Evolutionary conservation across 2,888 invertebrate species (phyloP), one percentile per base, ranked within the genome.

Genomic region (Spodoptera exigua): DNA sequence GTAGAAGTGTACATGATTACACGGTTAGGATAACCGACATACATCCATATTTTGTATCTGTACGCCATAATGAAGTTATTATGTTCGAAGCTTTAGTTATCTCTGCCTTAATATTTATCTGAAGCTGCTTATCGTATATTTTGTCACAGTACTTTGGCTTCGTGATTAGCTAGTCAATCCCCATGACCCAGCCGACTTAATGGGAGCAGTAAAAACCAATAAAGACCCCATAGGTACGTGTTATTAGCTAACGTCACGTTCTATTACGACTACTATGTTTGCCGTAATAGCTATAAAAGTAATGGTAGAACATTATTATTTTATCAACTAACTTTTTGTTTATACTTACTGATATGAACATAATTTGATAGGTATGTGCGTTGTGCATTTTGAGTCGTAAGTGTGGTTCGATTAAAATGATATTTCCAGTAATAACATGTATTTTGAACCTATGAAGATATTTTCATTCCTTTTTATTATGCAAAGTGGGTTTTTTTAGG

Each of bases 201-300:
- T 80, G 78, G 76, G 61, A 75, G 72, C 74, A 75, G 81, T 82
- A 80, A 86, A 82, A 78, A 57, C 75, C 65, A 84, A 86, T 85
- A 86, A 82, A 84, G 54, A 58, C 55, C 41, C 60, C 58, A 59
- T 70, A 68, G 60, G 64, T 63, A 70, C 43, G 68, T 45, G 63
- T 44, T 63, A 73, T 63, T 62, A 61, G 48, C 63, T 61, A 61
- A 57, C 60, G 64, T 65, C 63, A 67, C 55, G 44, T 52, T 53
- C 37, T 47, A 53, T 73, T 59, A 65, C 60, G 59, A 61, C 63
- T 63, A 58, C 53, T 35, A 64, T 60, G 70, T 64, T 54, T 48
- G 32, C 48, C 36, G 59, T 51, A 70, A 61, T 48, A 41, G 67
- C 52, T 61, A 73, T 79, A 69, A 78, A 77, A 61, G 44, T 61